Base-by-base conservation (phyloP, 2,113 vertebrate genomes). In the Xiphophorus hellerii region DNA sequence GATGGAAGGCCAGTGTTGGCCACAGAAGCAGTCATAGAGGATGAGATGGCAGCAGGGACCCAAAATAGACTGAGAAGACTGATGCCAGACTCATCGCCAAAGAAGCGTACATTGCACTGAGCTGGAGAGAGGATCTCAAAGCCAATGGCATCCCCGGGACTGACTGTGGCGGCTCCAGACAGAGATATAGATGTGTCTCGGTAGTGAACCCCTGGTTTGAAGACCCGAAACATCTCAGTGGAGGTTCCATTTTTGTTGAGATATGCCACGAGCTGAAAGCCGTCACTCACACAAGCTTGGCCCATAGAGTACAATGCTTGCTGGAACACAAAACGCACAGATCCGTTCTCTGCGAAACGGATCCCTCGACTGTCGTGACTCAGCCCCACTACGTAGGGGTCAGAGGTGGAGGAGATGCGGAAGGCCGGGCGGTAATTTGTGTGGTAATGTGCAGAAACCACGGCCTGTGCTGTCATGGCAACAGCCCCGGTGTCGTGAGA, bases 271-370 rank as follows among this genome's bases (percentile, higher is more conserved):
- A 97, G 80, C 25, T 94, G 95, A 89, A 96, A 96, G 15, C 95
- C 95, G 84, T 97, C 95, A 0, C 82, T 93, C 30, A 97, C 83
- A 39, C 95, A 97, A 0, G 89, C 93, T 51, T 96, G 96, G 60
- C 96, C 95, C 95, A 95, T 96, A 22, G 95, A 96, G 84, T 96
- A 97, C 29, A 97, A 48, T 0, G 96, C 94, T 86, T 96, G 95
- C 6, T 96, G 95, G 65, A 97, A 95, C 4, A 96, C 95, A 66
- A 97, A 97, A 54, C 95, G 96, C 29, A 97, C 92, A 0, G 94
- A 91, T 0, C 95, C 96, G 0, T 85, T 93, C 85, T 97, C 96
- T 1, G 94, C 92, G 79, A 97, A 96, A 29, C 94, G 95, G 17
- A 96, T 83, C 5, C 94, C 94, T 5, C 96, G 94, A 33, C 94